Evolutionary conservation across 2,113 vertebrate species (phyloP).

Genomic region (Myrmecobius fasciatus): DNA sequence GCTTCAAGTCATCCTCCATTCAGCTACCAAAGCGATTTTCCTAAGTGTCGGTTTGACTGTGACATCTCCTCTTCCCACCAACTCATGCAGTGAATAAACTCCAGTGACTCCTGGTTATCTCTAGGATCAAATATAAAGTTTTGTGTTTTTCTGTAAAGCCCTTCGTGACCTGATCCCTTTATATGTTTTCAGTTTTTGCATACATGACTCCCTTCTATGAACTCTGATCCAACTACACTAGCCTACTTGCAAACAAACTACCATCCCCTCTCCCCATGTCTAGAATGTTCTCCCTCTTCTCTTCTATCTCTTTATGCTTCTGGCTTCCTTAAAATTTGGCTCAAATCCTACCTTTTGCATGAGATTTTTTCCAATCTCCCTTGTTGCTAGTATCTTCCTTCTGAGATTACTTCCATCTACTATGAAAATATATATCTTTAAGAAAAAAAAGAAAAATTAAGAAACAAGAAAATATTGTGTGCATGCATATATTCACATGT

Average conservation of each 20-base stretch:
- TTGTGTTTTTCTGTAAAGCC: neutral
- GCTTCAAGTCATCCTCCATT: neutral
- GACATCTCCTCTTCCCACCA: neutral
- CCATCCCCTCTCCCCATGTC: neutral
- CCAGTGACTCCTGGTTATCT: neutral
- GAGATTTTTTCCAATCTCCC: neutral
- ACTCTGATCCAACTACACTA: neutral
- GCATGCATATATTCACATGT: neutral
- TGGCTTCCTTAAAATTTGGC: neutral
- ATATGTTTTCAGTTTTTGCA: neutral
- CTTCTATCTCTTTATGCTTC: neutral
- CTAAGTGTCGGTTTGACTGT: neutral
- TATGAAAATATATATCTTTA: neutral
- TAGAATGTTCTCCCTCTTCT: neutral
- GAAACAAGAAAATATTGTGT: neutral
- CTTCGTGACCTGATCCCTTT: neutral
- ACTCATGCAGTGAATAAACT: neutral
- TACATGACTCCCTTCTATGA: neutral
- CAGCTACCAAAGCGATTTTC: neutral
- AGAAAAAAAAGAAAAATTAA: too few relatives aligned
- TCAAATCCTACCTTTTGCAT: neutral
- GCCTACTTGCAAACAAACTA: neutral
- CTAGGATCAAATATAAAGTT: neutral
- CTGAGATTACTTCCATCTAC: neutral
- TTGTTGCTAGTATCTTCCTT: neutral